Evolutionary conservation across 2,113 vertebrate species (phyloP), one percentile per base, ranked within the genome.

Genomic region (Delphinus delphis): DNA sequence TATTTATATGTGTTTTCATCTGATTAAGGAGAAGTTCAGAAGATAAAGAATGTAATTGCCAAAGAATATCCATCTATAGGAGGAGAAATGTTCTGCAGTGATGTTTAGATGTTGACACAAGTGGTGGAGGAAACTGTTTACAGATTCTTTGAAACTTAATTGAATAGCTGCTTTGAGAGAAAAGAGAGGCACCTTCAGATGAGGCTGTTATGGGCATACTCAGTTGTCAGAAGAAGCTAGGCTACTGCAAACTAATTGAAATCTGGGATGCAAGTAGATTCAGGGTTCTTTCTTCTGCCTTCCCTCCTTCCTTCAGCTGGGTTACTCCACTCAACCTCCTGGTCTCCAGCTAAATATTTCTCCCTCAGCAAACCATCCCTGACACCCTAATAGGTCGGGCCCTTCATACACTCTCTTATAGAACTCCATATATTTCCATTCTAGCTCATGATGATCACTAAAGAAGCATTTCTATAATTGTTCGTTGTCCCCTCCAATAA

Each of bases 1-100:
- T 94, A 88, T 76, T 90, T 53, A n/a, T 50, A 63, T 83, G 90
- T 68, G 60, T 91, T 93, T 95, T 95, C 47, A 67, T 65, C 17
- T 85, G 79, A 86, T 62, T 87, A 95, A 77, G 73, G 68, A 68
- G 53, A 88, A 73, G 15, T 55, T 84, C 63, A 97, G 47, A 96
- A 74, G 82, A 84, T 44, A 95, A 93, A 87, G 50, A 44, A 60
- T 58, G 17, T 53, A 62, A 70, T 93, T 15, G 28, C 47, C 79
- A 83, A 90, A 82, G 36, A 73, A 17, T 60, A 58, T 36, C 31
- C 44, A 23, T 67, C 25, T 50, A 2, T 9, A 85, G 31, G 6
- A 74, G 20, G 17, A 55, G 15, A 71, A 67, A 70, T 88, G n/a
- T 81, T 82, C 65, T 63, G n/a, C 90, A 12, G 25, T 85, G 44